phyloP scores from a whole-genome alignment of 2,113 vertebrate genomes.

The Dissostichus mawsoni region DNA sequence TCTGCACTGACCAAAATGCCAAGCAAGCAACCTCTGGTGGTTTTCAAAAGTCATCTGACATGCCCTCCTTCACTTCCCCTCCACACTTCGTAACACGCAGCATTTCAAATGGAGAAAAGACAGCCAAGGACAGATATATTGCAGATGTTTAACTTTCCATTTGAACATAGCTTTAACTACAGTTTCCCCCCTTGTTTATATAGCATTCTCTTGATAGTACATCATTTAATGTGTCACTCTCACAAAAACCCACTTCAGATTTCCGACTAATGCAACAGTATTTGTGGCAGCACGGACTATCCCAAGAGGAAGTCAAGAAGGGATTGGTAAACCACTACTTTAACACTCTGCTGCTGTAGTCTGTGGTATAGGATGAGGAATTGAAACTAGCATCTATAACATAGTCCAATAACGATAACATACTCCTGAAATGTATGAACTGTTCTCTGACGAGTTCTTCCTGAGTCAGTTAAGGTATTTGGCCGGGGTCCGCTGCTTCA shows the following conservation, averaged over 20 bases:
- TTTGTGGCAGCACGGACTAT: constrained; percentile 16
- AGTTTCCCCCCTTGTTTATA: neutral
- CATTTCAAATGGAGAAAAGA: neutral
- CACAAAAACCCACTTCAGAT: constrained; percentile 2
- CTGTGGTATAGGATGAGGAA: constrained; percentile 18
- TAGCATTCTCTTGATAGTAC: too few relatives aligned
- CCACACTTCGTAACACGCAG: neutral
- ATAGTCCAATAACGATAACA: constrained; percentile 8
- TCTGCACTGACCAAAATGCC: constrained; percentile 21
- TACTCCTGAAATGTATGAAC: constrained; percentile 1
- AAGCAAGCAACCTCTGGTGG: neutral
- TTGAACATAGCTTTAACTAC: neutral
- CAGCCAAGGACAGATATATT: neutral
- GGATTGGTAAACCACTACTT: constrained; percentile 4
- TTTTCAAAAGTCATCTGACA: constrained; percentile 11
- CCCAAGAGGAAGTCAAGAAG: constrained; percentile 26
- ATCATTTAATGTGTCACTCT: constrained; percentile 2
- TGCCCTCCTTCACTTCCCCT: constrained; percentile 16
- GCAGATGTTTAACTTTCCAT: neutral
- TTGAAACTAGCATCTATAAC: constrained; percentile 22
- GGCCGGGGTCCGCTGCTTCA: constrained; percentile 23
- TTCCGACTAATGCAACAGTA: constrained; percentile 2
- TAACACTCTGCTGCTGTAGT: neutral
- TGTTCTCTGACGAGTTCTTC: constrained; percentile 25
- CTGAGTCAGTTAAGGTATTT: constrained; percentile 43